Percentiles rank a stretch among this genome's conserved stretches.
phyloP scores from a whole-genome alignment of 2,797 vertebrate species.

The Eulemur rubriventer region DNA sequence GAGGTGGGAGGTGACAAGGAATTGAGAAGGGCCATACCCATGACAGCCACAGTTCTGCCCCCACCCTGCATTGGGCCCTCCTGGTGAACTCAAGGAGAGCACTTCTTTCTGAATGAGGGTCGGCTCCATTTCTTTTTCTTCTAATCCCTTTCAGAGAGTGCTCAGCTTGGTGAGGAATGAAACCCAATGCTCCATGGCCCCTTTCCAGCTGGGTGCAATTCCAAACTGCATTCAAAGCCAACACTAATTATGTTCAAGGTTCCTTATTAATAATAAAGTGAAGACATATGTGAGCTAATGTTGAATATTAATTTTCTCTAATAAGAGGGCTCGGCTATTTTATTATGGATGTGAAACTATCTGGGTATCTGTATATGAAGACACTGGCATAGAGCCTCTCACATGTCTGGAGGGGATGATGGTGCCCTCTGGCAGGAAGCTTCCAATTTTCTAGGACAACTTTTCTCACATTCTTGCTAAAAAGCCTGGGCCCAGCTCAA shows the following conservation, averaged over 20 bases:
- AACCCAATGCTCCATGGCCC: conserved; percentile 36
- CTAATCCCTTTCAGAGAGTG: conserved; percentile 54
- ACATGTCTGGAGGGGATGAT: background rate
- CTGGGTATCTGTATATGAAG: background rate
- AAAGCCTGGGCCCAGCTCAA: conserved; percentile 26
- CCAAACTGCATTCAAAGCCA: conserved; percentile 59
- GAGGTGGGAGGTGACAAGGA: background rate
- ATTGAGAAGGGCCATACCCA: background rate
- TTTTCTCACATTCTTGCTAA: conserved; percentile 68
- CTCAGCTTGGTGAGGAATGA: conserved; percentile 36
- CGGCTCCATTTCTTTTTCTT: conserved; percentile 36
- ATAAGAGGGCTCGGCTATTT: conserved; percentile 47
- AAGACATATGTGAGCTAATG: conserved; percentile 61
- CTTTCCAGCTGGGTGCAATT: conserved; percentile 66
- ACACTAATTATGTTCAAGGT: conserved; percentile 65
- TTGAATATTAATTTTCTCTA: conserved; percentile 68
- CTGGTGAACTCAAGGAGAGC: background rate
- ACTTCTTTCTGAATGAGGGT: background rate
- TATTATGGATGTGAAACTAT: background rate
- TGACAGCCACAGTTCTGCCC: background rate
- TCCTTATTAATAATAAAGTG: conserved; percentile 69
- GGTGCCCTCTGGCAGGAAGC: conserved; percentile 60
- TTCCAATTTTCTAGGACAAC: conserved; percentile 59
- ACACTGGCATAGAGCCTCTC: conserved; percentile 48
- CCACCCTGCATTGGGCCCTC: background rate